Conservation (phyloP, 2,113 vertebrate genomes). For the Ceyx cyanopectus region DNA sequence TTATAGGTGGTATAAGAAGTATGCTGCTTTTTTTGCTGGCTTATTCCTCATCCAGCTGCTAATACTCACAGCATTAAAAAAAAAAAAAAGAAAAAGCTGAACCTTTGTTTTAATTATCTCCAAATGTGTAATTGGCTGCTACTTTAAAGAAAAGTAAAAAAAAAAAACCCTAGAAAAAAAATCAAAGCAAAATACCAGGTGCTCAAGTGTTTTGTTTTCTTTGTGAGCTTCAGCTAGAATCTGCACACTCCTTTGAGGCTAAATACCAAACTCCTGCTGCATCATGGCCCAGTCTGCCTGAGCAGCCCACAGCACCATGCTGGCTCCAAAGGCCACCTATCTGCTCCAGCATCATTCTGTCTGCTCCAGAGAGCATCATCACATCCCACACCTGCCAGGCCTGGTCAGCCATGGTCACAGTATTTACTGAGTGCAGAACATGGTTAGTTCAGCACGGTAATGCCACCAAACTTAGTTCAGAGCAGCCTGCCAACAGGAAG, state of each 20-base stretch:
- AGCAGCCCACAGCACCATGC: fast-evolving
- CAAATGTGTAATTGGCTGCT: neutral
- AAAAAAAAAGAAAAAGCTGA: neutral
- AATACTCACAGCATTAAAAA: neutral
- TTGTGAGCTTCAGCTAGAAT: neutral
- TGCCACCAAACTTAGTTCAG: neutral
- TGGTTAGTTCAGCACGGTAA: neutral
- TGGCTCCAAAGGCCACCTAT: neutral
- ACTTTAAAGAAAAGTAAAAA: neutral
- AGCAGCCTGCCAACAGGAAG: neutral
- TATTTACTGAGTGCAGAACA: neutral
- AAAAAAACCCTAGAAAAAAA: no score
- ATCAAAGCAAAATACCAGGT: neutral
- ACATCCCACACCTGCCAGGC: neutral
- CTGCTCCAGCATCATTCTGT: neutral
- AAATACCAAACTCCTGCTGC: fast-evolving
- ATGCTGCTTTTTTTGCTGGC: neutral
- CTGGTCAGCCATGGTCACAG: neutral
- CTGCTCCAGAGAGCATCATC: neutral
- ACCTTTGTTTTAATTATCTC: neutral
- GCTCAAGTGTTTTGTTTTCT: neutral
- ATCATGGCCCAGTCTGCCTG: neutral
- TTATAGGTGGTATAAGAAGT: neutral
- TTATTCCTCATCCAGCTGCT: slow-evolving; percentile 17
- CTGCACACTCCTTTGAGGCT: neutral